phyloP scores from a whole-genome alignment of 2,797 vertebrate genomes.

The Cirrhinus mrigala region DNA sequence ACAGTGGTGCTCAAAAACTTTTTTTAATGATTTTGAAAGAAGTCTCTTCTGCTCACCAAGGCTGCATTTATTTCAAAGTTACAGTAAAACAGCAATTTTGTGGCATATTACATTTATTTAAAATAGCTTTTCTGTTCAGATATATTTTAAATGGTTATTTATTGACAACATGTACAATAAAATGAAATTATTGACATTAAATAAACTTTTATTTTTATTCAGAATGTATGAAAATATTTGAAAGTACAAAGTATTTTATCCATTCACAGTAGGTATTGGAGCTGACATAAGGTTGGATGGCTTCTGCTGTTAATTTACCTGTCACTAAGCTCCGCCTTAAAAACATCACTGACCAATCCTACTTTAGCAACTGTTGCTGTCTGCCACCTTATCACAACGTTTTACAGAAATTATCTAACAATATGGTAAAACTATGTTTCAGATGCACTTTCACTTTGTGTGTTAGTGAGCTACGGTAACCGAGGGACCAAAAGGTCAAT shows the following conservation, averaged over 20 bases:
- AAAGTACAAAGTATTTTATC: neutral
- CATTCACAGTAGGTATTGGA: neutral
- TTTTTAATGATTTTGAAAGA: neutral
- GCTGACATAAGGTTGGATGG: neutral
- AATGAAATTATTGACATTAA: neutral
- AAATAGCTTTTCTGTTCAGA: neutral
- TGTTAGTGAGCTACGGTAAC: neutral
- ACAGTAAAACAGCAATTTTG: neutral
- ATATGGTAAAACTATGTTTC: neutral
- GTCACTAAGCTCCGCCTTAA: neutral
- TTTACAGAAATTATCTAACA: neutral
- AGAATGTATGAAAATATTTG: neutral
- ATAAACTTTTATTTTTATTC: neutral
- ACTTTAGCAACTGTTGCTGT: neutral
- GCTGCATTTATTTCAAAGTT: neutral
- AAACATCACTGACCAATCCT: neutral
- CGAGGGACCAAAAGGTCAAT: neutral
- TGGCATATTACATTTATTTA: neutral
- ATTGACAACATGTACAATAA: neutral
- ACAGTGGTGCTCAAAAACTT: neutral
- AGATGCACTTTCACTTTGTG: neutral
- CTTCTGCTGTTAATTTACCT: neutral
- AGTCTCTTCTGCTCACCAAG: neutral
- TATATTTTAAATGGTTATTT: neutral
- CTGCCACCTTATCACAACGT: neutral